Evolutionary conservation across 2,797 vertebrate genomes (phyloP).

Genomic region (Pseudochirops cupreus): DNA sequence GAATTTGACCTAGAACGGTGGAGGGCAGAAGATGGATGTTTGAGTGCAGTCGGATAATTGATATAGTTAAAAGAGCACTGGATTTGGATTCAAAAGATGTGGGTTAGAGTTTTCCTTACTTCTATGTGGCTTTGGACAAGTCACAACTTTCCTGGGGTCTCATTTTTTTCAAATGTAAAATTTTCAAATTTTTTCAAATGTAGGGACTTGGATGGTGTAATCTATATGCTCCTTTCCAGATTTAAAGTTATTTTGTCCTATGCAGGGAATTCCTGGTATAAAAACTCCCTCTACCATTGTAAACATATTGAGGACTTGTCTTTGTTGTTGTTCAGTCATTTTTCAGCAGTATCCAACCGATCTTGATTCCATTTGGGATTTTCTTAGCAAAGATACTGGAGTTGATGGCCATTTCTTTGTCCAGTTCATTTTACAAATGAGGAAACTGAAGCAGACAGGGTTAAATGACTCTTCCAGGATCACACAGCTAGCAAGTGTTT

Average conservation of each 20-base stretch:
- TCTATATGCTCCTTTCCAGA: neutral
- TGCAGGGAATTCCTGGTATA: neutral
- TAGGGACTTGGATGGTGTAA: neutral
- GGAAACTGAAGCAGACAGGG: neutral
- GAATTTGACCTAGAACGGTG: neutral
- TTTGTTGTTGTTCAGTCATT: neutral
- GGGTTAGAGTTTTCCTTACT: neutral
- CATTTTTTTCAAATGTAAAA: neutral
- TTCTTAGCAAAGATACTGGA: neutral
- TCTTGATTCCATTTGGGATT: neutral
- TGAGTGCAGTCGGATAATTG: neutral
- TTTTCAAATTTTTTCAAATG: neutral
- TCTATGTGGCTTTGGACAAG: neutral
- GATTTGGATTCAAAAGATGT: neutral
- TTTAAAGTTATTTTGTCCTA: neutral
- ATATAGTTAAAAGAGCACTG: neutral
- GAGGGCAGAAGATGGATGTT: neutral
- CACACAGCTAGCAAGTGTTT: neutral
- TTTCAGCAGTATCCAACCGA: neutral
- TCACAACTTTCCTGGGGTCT: neutral
- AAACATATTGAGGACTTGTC: neutral
- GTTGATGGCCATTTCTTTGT: neutral
- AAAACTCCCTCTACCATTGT: neutral
- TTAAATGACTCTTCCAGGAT: neutral
- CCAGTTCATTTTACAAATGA: neutral